Conservation (phyloP, 1,140 invertebrate genomes). For the Rhopalosiphum padi region DNA sequence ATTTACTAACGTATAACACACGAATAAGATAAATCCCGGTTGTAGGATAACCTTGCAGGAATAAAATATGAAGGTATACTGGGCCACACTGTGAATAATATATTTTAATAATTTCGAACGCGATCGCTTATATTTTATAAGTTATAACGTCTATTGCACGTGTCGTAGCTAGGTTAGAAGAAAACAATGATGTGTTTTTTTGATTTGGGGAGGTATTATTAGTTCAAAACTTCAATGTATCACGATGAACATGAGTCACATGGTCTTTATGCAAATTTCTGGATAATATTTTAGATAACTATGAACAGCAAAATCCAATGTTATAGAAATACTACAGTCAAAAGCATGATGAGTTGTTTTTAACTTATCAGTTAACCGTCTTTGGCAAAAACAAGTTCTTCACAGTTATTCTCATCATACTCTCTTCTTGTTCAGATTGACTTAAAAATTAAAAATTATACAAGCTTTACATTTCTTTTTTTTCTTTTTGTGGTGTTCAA, state of each 20-base stretch:
- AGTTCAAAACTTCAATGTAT: not conserved
- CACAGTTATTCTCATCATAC: not conserved
- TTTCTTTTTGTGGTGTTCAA: not conserved
- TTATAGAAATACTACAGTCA: not conserved
- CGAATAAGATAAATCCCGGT: not conserved
- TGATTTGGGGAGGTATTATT: not conserved
- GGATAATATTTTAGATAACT: not conserved
- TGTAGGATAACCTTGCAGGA: not conserved
- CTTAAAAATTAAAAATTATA: not conserved
- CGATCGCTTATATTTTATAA: not conserved
- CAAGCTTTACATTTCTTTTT: not conserved
- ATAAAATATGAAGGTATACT: not conserved
- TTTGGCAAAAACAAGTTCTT: not conserved
- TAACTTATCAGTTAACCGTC: not conserved
- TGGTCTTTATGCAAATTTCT: not conserved
- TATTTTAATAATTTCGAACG: not conserved
- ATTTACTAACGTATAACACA: constrained; percentile 1
- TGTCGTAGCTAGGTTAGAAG: not conserved
- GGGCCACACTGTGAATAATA: not conserved
- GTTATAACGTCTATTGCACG: not conserved
- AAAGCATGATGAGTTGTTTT: not conserved
- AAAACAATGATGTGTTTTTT: not conserved
- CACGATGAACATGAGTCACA: not conserved
- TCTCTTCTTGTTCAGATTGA: not conserved
- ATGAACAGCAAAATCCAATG: not conserved